Conservation (phyloP, 2,888 invertebrate genomes). For the Mythimna lalbum region DNA sequence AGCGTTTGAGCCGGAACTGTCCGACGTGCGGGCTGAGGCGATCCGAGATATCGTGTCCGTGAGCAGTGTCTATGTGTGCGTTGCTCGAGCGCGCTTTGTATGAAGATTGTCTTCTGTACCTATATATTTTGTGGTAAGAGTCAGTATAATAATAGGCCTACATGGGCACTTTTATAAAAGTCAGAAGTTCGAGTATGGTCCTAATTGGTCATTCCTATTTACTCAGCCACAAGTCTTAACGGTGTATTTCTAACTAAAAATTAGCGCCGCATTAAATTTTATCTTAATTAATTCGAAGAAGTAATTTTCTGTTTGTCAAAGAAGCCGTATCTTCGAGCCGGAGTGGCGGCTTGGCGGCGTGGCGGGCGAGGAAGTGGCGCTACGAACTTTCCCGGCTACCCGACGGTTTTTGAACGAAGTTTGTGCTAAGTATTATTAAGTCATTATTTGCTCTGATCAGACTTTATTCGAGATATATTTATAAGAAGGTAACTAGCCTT, state of each 20-base stretch:
- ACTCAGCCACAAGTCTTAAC: not conserved
- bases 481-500: not conserved
- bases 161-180: too few relatives aligned
- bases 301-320: slow-evolving; percentile 41
- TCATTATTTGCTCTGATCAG: slow-evolving; percentile 29
- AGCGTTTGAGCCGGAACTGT: too few relatives aligned
- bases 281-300: slow-evolving; percentile 47
- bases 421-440: slow-evolving; percentile 47
- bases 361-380: slow-evolving; percentile 38
- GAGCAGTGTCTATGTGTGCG: too few relatives aligned
- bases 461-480: slow-evolving; percentile 31
- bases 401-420: slow-evolving; percentile 30
- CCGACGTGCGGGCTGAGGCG: too few relatives aligned
- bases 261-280: slow-evolving; percentile 12
- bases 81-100: too few relatives aligned
- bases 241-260: not conserved
- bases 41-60: too few relatives aligned
- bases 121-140: too few relatives aligned
- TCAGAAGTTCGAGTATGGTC: too few relatives aligned
- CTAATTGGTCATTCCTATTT: too few relatives aligned
- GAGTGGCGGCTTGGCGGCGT: slow-evolving; percentile 24
- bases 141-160: too few relatives aligned
- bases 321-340: slow-evolving; percentile 21
- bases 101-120: too few relatives aligned
- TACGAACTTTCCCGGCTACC: slow-evolving; percentile 32